Base-by-base conservation (phyloP, 2,113 vertebrate genomes). In the Rallus limicola region DNA sequence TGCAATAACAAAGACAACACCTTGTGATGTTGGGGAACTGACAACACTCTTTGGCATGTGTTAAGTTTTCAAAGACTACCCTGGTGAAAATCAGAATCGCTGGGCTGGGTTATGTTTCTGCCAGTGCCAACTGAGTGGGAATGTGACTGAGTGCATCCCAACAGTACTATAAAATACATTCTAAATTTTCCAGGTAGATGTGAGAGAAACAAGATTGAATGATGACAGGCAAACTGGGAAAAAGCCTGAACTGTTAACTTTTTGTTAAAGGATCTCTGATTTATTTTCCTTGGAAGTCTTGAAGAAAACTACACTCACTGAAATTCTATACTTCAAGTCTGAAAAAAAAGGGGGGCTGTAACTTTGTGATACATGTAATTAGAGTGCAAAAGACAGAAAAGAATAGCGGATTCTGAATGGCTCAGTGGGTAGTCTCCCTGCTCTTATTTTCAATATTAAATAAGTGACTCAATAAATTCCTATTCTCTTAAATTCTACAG, bases 381-480 rank as follows among this genome's bases (percentile, higher is more conserved):
- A 92, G 29, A 81, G 26, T 71, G 60, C 1, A 11, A 83, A 71
- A 80, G 26, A 64, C n/a, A 80, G 42, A 74, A 93, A 68, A 75
- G 42, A 92, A 86, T 8, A 2, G 46, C 63, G 12, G 31, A 71
- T 93, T 86, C 71, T 86, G 21, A 82, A 82, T 71, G 48, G 60
- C 82, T 96, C 68, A 78, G 48, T n/a, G 33, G 75, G 56, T 71
- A 71, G 56, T 78, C 82, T 88, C 75, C 38, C 34, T 78, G 44
- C 44, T 83, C 46, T 78, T 91, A 74, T 48, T 90, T 91, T 86
- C 85, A 79, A 38, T 44, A 84, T 88, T 75, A 82, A 62, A 86
- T 75, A 82, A 62, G 83, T 79, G 56, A 93, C 62, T 90, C 86
- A 84, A 64, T 78, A 94, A 93, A 86, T 88, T 90, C 42, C 42